Evolutionary conservation across 2,888 invertebrate genomes (phyloP), one percentile per base, ranked within the genome.

Genomic region (Mongoloraphidia duomilia): DNA sequence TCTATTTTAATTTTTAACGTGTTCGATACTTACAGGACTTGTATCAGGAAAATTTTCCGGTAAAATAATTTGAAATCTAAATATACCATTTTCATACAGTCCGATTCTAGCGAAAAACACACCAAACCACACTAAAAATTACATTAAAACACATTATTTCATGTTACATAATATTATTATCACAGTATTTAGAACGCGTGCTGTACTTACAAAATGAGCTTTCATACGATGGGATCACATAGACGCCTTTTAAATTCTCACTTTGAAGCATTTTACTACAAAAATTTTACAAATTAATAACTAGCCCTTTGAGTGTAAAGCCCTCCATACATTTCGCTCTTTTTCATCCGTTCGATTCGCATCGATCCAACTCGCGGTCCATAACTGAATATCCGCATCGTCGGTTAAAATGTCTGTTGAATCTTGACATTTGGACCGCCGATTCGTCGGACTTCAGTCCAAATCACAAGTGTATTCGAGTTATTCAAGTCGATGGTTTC

Each of bases 101-200:
- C 95, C 95, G 66, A 83, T 80, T 59, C 91, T 78, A 47, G 94
- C 78, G 72, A 95, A 96, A 62, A 92, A 75, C 26, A 92, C 84
- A 55, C 92, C 92, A 73, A 84, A 87, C 92, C 92, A 93, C 52
- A 82, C 91, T 92, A 71, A 52, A 77, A 75, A 54, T 57, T 53
- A 52, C 47, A 53, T 51, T 55, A 40, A 34, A 45, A 44, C 41
- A 12, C 13, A 39, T 49, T 34, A 46, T 51, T 40, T 46, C 13
- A 37, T 35, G 9, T 46, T 34, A 38, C 39, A n/a, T 39, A 17
- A 43, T 6, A 26, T 3, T 26, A 26, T 26, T 3, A 3, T 4
- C 26, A 26, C 26, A 26, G 6, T 26, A 26, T 26, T 26, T 26
- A 26, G 26, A 26, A 26, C 6, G 26, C 4, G 17, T 47, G 41